Conservation (phyloP, 2,797 vertebrate species). For the Pseudochaenichthys georgianus region DNA sequence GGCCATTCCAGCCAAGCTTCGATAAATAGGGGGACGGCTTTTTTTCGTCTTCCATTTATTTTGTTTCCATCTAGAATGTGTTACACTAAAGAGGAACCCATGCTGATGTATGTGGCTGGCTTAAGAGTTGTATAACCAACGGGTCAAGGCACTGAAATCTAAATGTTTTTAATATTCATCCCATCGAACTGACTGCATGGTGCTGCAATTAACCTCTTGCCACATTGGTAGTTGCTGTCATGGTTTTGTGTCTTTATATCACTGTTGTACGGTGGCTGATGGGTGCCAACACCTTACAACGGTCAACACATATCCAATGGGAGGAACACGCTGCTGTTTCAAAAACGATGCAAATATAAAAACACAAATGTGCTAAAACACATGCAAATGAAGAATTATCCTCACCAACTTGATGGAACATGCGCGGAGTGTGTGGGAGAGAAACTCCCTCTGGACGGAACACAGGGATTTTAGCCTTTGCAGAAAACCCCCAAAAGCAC, state of each 20-base stretch:
- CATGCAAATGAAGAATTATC: too few species aligned
- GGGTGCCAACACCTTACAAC: too few species aligned
- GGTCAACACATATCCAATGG: too few species aligned
- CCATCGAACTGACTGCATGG: conserved; percentile 18
- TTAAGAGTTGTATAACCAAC: conserved; percentile 45
- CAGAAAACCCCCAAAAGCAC: too few species aligned
- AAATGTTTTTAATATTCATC: conserved; percentile 56
- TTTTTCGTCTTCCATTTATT: conserved; percentile 33
- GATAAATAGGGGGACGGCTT: conserved; percentile 50
- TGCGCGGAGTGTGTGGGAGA: too few species aligned
- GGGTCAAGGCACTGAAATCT: conserved; percentile 49
- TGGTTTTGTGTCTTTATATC: conserved; percentile 19
- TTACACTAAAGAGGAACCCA: conserved; percentile 36
- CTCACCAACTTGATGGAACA: too few species aligned
- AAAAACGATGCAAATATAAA: too few species aligned
- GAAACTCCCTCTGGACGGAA: too few species aligned
- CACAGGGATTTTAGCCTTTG: too few species aligned
- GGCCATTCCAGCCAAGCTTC: conserved; percentile 68
- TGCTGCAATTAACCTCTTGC: conserved; percentile 25
- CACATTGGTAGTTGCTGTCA: conserved; percentile 27
- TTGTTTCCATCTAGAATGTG: conserved; percentile 56
- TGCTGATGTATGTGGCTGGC: conserved; percentile 56
- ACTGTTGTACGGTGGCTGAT: neutral
- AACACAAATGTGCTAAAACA: too few species aligned
- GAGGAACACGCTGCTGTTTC: too few species aligned